Evolutionary conservation across 2,888 invertebrate genomes (phyloP), one percentile per base, ranked within the genome.

Genomic region (Synanthedon tipuliformis): DNA sequence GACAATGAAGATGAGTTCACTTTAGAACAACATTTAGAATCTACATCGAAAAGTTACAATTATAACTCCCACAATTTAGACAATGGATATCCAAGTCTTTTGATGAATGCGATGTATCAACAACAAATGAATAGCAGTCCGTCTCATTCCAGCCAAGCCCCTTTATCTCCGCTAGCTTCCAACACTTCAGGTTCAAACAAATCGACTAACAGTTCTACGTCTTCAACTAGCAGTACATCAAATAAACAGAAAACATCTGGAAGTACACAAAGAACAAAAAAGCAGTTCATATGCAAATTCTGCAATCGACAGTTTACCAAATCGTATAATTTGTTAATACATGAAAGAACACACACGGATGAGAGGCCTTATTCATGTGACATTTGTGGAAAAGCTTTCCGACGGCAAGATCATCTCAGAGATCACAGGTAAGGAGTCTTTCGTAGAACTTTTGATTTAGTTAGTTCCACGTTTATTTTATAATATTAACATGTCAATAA

Each of bases 231-330:
- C 64, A 81, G 81, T 61, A 78, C 86, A 62, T 79, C 87, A 34
- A 82, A 73, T 66, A 87, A 88, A 69, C 85, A 81, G 59, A 88
- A 88, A 65, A 78, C 84, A 4, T 63, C 79, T 52, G 71, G 78
- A 56, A 79, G 92, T 59, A 95, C 93, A 3, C 93, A 95, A 40
- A 89, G 98, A 59, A 96, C 97, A 41, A 98, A 98, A 86, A 98
- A 98, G 80, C 97, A 98, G 81, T 99, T 98, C 83, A 98, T 99
- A 71, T 99, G 99, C 89, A 96, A 97, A 85, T 99, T 95, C 87
- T 99, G 99, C 81, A 95, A 95, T 78, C 90, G 99, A 52, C 97
- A 98, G 76, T 99, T 99, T 81, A 98, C 98, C 59, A 99, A 99
- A 88, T 96, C 96, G 51, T 99, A 97, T 84, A 99, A 99, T 85